Conservation (phyloP, 2,113 vertebrate genomes). For the Gymnocephalus cernua region DNA sequence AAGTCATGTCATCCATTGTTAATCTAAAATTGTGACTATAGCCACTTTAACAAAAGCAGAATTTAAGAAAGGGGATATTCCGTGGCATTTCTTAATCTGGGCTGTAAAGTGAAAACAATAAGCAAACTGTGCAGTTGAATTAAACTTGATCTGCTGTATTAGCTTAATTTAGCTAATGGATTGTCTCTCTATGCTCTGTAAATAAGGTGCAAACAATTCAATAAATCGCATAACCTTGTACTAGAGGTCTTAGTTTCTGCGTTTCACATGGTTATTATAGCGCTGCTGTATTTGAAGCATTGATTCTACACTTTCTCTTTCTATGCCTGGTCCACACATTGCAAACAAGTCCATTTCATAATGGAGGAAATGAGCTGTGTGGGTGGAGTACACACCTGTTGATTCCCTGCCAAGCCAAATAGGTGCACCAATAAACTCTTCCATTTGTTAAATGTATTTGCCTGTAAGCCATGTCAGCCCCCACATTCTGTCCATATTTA, state of each 20-base stretch:
- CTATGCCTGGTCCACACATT: background rate
- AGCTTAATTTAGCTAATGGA: background rate
- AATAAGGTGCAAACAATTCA: background rate
- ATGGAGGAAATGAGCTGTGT: slow-evolving; percentile 41
- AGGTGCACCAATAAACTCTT: slow-evolving; percentile 14
- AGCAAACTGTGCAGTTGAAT: background rate
- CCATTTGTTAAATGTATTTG: background rate
- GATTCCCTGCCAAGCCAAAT: slow-evolving; percentile 10
- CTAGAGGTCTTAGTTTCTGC: background rate
- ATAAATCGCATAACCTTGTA: background rate
- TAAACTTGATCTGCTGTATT: background rate
- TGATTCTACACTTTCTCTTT: slow-evolving; percentile 1
- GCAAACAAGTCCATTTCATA: slow-evolving; percentile 9
- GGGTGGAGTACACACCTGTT: slow-evolving; percentile 49
- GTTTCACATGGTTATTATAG: background rate
- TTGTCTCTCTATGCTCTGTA: background rate
- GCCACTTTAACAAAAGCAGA: background rate
- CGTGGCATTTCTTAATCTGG: background rate
- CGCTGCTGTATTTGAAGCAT: background rate
- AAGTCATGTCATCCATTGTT: background rate
- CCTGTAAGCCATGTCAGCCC: background rate
- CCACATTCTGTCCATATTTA: background rate
- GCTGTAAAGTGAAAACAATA: background rate
- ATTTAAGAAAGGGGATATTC: background rate
- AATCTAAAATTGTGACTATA: background rate